Evolutionary conservation across 1,140 invertebrate species (phyloP), one percentile per base, ranked within the genome.

Genomic region (Bicyclus anynana): DNA sequence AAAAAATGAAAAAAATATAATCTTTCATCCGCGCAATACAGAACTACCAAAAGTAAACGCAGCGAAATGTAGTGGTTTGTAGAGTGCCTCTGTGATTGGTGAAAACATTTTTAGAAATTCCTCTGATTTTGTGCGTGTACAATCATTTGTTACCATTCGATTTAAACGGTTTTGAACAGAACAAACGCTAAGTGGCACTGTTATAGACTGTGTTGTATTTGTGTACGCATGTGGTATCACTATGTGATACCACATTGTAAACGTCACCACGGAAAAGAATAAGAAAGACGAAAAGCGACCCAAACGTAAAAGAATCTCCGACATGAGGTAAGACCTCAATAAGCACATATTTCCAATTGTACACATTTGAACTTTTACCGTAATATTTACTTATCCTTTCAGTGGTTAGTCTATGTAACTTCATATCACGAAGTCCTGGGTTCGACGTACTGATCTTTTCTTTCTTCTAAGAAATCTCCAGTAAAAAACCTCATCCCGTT

Each of bases 161-260:
- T 23, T 7, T 23, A 23, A 33, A 33, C n/a, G 29, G 29, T 12
- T 33, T 12, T n/a, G 1, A 33, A 10, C 10, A 33, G 29, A 3
- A 33, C 3, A 33, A 0, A 33, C 23, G 7, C 23, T 40, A 40
- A 40, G 16, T 4, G 37, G 5, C 13, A 40, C 10, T 14, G 14
- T 40, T 14, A 10, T 0, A 14, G 17, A 33, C 3, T 33, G 7
- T 10, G 29, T 33, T 17, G 37, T 40, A 16, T 40, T 21, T 35
- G 9, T 40, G 54, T 26, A 16, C 9, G 50, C 17, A 55, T 62
- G 81, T 85, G 84, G 84, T 87, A 87, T 87, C 84, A 87, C 84
- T 77, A 83, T 84, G 84, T 87, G 84, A 87, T 87, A 84, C 84
- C 84, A 84, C 80, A 21, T 49, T 38, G 35, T 49, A 75, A 51